phyloP scores from a whole-genome alignment of 2,888 invertebrate species.

The Ichneumoninae sp. region DNA sequence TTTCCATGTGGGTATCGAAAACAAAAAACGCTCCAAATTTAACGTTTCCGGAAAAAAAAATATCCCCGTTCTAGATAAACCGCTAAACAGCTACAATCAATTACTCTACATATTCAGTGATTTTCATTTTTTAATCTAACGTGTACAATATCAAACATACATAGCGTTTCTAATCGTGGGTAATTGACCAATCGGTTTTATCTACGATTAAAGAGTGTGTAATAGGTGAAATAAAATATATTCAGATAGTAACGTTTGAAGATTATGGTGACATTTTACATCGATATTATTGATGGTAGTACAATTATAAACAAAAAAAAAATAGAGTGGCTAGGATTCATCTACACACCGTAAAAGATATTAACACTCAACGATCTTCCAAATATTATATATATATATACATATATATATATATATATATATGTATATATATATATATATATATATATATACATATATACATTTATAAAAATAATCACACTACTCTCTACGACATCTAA shows the following conservation, averaged over 20 bases:
- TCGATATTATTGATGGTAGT: neutral
- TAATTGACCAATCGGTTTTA: neutral
- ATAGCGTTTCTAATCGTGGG: conserved; percentile 31
- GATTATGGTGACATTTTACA: neutral
- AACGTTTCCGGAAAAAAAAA: neutral
- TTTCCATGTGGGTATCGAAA: too few species aligned
- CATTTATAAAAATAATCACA: neutral
- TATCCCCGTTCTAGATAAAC: neutral
- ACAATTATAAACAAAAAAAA: conserved; percentile 27
- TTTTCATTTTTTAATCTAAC: conserved; percentile 20
- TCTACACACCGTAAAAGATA: conserved; percentile 53
- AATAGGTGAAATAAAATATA: conserved; percentile 4
- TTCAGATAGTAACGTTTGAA: neutral
- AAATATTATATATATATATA: conserved; percentile 10
- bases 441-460: too few species aligned
- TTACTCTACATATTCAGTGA: conserved; percentile 21
- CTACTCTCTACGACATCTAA: conserved; percentile 65
- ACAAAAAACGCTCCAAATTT: neutral
- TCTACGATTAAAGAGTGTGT: conserved; percentile 9
- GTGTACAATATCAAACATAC: conserved; percentile 29
- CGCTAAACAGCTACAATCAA: conserved; percentile 9
- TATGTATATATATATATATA: too few species aligned
- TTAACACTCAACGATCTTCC: neutral
- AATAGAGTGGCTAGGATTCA: conserved; percentile 22
- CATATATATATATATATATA: too few species aligned